Conservation (phyloP, 2,797 vertebrate genomes). For the Orestias chungarensis region DNA sequence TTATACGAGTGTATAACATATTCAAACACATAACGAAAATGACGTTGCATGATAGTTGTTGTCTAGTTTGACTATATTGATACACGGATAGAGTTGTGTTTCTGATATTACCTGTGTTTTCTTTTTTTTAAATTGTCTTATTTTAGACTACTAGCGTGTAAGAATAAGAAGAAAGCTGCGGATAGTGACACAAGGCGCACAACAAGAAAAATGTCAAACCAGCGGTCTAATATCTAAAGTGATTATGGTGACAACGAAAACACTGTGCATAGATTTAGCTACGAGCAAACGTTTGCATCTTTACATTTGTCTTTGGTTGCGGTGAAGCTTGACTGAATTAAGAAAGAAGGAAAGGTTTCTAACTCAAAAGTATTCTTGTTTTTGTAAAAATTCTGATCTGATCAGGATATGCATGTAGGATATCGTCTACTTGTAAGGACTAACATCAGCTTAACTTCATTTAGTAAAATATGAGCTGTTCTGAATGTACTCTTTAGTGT, state of each 20-base stretch:
- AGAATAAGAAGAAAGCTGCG: constrained; percentile 32
- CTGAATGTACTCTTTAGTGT: constrained; percentile 46
- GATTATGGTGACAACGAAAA: constrained; percentile 30
- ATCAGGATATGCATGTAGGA: constrained; percentile 29
- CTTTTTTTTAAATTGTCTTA: constrained; percentile 41
- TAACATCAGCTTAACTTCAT: constrained; percentile 10
- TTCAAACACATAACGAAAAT: constrained; percentile 42
- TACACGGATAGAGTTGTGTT: constrained; percentile 58
- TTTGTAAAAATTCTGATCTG: constrained; percentile 13
- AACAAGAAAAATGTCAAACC: constrained; percentile 34
- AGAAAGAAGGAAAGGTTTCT: constrained; percentile 6
- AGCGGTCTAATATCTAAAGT: constrained; percentile 38
- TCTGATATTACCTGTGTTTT: constrained; percentile 60
- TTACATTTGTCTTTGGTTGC: constrained; percentile 20
- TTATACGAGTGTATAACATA: constrained; percentile 44
- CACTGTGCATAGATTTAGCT: constrained; percentile 61
- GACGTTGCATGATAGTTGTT: constrained; percentile 69
- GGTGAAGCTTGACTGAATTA: constrained; percentile 21
- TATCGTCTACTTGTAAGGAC: not conserved
- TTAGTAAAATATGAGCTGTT: constrained; percentile 19
- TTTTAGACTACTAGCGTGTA: constrained; percentile 48
- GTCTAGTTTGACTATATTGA: constrained; percentile 64
- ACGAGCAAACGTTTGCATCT: constrained; percentile 22
- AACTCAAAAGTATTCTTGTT: not conserved
- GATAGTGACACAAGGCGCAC: constrained; percentile 32